Percentiles rank a stretch among this genome's conserved stretches.
Conservation (phyloP, 2,888 invertebrate genomes). For the Aproaerema taeniolella region DNA sequence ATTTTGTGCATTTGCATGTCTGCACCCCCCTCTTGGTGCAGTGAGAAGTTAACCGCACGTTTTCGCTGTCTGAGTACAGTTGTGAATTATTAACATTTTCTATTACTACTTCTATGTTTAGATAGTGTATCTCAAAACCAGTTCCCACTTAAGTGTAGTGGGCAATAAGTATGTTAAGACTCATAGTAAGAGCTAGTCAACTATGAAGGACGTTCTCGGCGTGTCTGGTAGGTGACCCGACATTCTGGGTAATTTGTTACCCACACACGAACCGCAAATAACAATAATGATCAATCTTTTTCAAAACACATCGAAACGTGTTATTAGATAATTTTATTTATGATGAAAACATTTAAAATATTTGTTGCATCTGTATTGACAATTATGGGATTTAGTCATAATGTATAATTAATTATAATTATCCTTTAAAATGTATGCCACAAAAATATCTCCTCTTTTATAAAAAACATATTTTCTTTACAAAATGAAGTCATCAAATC, state of each 20-base stretch:
- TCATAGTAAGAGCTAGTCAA: conserved; percentile 16
- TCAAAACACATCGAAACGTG: no score
- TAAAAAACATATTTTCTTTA: no score
- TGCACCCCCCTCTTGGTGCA: conserved; percentile 15
- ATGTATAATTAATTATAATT: no score
- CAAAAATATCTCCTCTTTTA: no score
- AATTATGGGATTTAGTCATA: no score
- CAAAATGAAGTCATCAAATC: no score
- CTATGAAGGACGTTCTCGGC: conserved; percentile 28
- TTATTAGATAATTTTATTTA: no score
- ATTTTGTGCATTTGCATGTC: conserved; percentile 26
- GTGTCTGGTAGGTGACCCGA: conserved; percentile 23
- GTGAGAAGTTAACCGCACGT: conserved; percentile 20
- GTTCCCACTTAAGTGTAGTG: conserved; percentile 2
- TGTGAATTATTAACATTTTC: conserved; percentile 16
- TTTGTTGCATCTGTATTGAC: no score
- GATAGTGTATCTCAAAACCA: neutral
- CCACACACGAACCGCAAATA: conserved; percentile 31
- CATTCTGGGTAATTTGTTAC: conserved; percentile 38
- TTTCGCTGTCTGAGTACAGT: conserved; percentile 14
- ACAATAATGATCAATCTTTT: conserved; percentile 21
- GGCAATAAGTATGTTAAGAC: conserved; percentile 2
- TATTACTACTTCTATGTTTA: conserved; percentile 10
- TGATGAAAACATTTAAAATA: no score
- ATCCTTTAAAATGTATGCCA: no score